Percentiles rank a stretch among this genome's conserved stretches.
These are phyloP conservation scores for Anguilla marmorata DNA, from an alignment of 2,797 vertebrate species.

Conservation along the genomic window DNA sequence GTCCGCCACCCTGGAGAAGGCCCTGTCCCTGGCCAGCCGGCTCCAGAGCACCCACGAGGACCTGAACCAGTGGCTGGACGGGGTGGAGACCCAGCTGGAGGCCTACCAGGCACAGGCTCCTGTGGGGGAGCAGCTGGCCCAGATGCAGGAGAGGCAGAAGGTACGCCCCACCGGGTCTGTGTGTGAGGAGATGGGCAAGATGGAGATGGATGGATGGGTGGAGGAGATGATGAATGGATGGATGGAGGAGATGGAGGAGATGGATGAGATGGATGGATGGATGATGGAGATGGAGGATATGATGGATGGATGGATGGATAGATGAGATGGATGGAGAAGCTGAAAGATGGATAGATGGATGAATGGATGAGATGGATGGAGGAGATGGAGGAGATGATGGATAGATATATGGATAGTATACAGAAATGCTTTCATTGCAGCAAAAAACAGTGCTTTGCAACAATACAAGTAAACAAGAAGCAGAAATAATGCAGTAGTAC, in stretches of 20 bases:
- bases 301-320: background rate
- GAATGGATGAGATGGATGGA: no score
- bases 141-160: slow-evolving; percentile 83
- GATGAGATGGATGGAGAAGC: background rate
- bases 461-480: background rate
- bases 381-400: background rate
- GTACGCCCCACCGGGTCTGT: slow-evolving; percentile 61
- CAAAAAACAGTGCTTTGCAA: background rate
- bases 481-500: background rate
- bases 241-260: no score
- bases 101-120: slow-evolving; percentile 74
- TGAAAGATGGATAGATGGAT: no score
- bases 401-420: no score
- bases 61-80: slow-evolving; percentile 83
- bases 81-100: slow-evolving; percentile 77
- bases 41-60: slow-evolving; percentile 78
- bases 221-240: background rate
- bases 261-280: no score
- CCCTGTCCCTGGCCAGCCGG: slow-evolving; percentile 78
- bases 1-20: slow-evolving; percentile 82
- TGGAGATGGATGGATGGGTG: background rate
- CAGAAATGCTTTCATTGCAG: no score
- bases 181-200: background rate
- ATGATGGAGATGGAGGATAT: no score
- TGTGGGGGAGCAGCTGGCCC: slow-evolving; percentile 75